phyloP scores from a whole-genome alignment of 2,113 vertebrate genomes.

The Crotalus horridus region DNA sequence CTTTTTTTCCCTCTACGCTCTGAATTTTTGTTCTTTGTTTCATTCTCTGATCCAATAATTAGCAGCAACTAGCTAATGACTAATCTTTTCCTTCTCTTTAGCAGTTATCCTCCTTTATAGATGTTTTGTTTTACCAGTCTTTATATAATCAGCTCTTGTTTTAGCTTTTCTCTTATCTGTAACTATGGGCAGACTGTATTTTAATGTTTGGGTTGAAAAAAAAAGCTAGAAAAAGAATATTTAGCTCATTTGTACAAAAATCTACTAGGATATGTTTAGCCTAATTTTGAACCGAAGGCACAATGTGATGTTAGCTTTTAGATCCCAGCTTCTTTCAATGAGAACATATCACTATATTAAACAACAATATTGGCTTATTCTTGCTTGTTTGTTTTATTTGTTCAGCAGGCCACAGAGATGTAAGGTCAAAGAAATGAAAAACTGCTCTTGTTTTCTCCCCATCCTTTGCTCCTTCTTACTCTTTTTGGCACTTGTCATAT shows the following conservation, averaged over 20 bases:
- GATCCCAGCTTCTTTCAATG: background rate
- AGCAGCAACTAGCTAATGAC: slow-evolving; percentile 49
- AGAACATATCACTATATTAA: background rate
- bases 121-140: slow-evolving; percentile 41
- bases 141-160: background rate
- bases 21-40: background rate
- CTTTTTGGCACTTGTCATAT: background rate
- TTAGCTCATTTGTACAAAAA: background rate
- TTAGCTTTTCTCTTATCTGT: slow-evolving; percentile 4
- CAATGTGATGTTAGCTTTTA: background rate
- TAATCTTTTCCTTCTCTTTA: slow-evolving; percentile 51
- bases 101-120: slow-evolving; percentile 28
- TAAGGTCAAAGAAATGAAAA: background rate
- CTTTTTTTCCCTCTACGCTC: background rate
- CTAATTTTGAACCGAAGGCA: background rate
- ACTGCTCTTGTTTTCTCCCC: background rate
- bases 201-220: slow-evolving; percentile 2
- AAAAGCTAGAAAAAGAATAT: background rate
- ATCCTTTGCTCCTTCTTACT: background rate
- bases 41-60: slow-evolving; percentile 9
- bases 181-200: background rate
- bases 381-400: background rate
- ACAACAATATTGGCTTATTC: background rate
- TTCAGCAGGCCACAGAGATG: background rate
- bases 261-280: background rate